Evolutionary conservation across 2,888 invertebrate genomes (phyloP).

Genomic region (Cephus nigrinus): DNA sequence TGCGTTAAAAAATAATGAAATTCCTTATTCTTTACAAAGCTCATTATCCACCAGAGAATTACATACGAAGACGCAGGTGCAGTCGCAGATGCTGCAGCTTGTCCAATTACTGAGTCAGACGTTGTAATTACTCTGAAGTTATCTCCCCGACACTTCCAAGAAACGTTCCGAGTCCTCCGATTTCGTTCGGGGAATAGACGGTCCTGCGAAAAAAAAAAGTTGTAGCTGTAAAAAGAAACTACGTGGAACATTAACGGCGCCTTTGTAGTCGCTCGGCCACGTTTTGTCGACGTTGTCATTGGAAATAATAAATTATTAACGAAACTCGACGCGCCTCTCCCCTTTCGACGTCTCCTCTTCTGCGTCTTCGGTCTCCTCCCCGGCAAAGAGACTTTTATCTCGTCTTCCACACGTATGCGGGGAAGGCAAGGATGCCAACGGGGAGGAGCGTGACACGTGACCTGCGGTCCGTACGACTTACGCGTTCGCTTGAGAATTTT

Average conservation of each 20-base stretch:
- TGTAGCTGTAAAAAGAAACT: not conserved
- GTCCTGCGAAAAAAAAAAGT: not conserved
- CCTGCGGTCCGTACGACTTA: not conserved
- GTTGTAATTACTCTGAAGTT: not conserved
- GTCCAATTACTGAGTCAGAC: not conserved
- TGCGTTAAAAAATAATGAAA: too few relatives aligned
- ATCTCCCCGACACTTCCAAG: not conserved
- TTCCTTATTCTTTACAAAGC: not conserved
- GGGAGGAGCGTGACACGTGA: not conserved
- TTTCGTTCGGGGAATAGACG: not conserved
- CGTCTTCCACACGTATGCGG: not conserved
- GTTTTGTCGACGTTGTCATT: conserved; percentile 24
- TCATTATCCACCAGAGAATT: not conserved
- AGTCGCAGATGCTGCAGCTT: not conserved
- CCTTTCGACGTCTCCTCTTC: conserved; percentile 8
- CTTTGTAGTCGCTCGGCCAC: conserved; percentile 17
- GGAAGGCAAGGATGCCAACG: not conserved
- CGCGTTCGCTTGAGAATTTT: conserved; percentile 4
- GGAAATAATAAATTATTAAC: conserved; percentile 31
- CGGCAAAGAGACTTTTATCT: not conserved
- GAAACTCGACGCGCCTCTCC: conserved; percentile 6
- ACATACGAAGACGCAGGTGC: not conserved
- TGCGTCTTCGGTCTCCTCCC: conserved; percentile 10
- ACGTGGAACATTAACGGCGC: conserved; percentile 9
- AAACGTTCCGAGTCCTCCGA: not conserved